Conservation (phyloP, 2,113 vertebrate genomes). For the Lates calcarifer region DNA sequence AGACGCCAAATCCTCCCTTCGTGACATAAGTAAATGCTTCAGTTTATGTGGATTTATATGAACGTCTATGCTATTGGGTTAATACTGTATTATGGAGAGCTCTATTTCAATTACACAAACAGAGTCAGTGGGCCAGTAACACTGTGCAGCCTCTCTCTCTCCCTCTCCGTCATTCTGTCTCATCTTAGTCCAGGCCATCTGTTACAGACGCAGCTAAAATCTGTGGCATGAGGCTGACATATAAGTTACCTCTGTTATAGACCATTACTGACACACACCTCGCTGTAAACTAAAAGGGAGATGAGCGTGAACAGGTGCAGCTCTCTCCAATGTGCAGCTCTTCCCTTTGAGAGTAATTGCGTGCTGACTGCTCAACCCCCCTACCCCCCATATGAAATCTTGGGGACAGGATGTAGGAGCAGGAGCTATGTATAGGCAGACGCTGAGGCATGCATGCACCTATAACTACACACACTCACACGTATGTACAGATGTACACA, state of each 20-base stretch:
- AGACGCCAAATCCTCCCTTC: constrained; percentile 44
- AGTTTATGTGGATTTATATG: constrained; percentile 58
- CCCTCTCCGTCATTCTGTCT: constrained; percentile 65
- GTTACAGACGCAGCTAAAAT: constrained; percentile 65
- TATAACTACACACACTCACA: constrained; percentile 26
- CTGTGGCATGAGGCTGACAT: constrained; percentile 49
- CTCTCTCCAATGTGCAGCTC: constrained; percentile 32
- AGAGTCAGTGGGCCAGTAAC: constrained; percentile 67
- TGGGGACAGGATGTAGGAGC: constrained; percentile 39
- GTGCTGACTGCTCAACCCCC: constrained; percentile 45
- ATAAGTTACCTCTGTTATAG: constrained; percentile 50
- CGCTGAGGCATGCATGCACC: constrained; percentile 19
- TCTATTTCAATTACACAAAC: constrained; percentile 67
- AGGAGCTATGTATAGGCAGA: constrained; percentile 40
- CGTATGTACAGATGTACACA: not conserved
- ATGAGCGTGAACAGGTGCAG: constrained; percentile 69
- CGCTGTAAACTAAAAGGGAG: constrained; percentile 53
- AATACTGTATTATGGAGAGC: constrained; percentile 79
- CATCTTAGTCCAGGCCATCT: constrained; percentile 81
- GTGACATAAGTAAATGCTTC: constrained; percentile 48
- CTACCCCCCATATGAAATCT: constrained; percentile 47
- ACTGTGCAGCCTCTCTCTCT: constrained; percentile 57
- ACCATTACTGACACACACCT: constrained; percentile 44
- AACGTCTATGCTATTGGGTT: constrained; percentile 71
- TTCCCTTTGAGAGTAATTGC: constrained; percentile 59